Evolutionary conservation across 2,113 vertebrate species (phyloP).

Genomic region (Eleginops maclovinus): DNA sequence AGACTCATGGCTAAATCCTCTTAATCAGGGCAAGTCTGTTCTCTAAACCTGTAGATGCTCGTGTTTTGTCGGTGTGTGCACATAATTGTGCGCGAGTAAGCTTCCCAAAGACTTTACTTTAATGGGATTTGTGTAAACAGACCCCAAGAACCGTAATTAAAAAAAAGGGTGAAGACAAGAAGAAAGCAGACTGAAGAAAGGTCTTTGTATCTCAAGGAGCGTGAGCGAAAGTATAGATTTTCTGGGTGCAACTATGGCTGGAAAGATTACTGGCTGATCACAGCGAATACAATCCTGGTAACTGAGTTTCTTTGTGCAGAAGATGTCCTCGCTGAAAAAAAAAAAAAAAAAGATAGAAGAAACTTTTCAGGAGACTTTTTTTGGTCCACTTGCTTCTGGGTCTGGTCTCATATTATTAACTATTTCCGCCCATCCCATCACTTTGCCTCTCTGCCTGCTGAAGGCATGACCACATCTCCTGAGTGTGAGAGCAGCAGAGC

Average conservation of each 20-base stretch:
- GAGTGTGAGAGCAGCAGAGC: constrained; percentile 55
- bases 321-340: not conserved
- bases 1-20: constrained; percentile 63
- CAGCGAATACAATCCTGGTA: constrained; percentile 20
- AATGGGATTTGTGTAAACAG: constrained; percentile 77
- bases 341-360: constrained; percentile 3
- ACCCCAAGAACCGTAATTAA: constrained; percentile 68
- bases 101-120: constrained; percentile 53
- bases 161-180: constrained; percentile 60
- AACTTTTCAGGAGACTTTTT: constrained; percentile 18
- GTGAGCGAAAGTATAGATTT: constrained; percentile 36
- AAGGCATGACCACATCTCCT: constrained; percentile 50
- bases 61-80: constrained; percentile 49
- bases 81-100: constrained; percentile 37
- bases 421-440: constrained; percentile 52
- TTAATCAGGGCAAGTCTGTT: constrained; percentile 51
- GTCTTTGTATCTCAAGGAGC: constrained; percentile 16
- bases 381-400: constrained; percentile 8
- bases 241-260: constrained; percentile 4
- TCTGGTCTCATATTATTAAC: constrained; percentile 46
- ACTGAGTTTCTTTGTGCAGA: not conserved
- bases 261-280: constrained; percentile 22
- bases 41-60: constrained; percentile 48
- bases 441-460: constrained; percentile 36
- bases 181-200: constrained; percentile 29